Evolutionary conservation across 2,797 vertebrate genomes (phyloP).

Genomic region (Rhadinocentrus ornatus): DNA sequence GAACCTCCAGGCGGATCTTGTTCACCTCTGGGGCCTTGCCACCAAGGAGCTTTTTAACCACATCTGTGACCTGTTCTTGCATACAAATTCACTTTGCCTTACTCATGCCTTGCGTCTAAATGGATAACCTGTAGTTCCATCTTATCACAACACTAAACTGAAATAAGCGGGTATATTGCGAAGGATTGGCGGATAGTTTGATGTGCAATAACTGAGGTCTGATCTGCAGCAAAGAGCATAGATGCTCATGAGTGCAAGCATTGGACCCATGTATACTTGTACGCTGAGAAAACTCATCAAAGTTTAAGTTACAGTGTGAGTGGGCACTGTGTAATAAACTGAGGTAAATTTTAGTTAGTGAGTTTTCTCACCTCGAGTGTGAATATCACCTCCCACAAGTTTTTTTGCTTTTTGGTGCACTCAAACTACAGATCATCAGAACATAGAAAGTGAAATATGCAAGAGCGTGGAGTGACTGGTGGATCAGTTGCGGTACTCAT

Average conservation of each 20-base stretch:
- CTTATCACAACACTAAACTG: neutral
- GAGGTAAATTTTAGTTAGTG: constrained; percentile 44
- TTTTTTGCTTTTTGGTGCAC: constrained; percentile 2
- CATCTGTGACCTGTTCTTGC: neutral
- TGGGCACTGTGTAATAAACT: constrained; percentile 40
- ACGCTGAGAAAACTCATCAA: neutral
- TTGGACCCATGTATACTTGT: neutral
- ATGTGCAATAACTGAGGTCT: neutral
- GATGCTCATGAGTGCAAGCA: neutral
- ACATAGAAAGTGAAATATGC: constrained; percentile 4
- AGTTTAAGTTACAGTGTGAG: constrained; percentile 22
- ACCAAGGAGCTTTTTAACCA: too few species aligned
- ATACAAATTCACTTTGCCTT: neutral
- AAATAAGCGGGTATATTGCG: neutral
- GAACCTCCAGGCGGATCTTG: too few species aligned
- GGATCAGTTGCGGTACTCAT: neutral
- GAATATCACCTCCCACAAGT: constrained; percentile 54
- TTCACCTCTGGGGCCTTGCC: too few species aligned
- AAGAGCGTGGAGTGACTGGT: neutral
- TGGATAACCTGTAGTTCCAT: constrained; percentile 14
- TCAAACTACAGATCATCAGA: constrained; percentile 37
- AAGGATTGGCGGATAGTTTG: neutral
- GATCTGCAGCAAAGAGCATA: neutral
- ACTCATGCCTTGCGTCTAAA: neutral
- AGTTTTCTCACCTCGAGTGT: constrained; percentile 51